These are phyloP conservation scores for Scophthalmus maximus DNA, from an alignment of 2,113 vertebrate species.

Conservation along the genomic window DNA sequence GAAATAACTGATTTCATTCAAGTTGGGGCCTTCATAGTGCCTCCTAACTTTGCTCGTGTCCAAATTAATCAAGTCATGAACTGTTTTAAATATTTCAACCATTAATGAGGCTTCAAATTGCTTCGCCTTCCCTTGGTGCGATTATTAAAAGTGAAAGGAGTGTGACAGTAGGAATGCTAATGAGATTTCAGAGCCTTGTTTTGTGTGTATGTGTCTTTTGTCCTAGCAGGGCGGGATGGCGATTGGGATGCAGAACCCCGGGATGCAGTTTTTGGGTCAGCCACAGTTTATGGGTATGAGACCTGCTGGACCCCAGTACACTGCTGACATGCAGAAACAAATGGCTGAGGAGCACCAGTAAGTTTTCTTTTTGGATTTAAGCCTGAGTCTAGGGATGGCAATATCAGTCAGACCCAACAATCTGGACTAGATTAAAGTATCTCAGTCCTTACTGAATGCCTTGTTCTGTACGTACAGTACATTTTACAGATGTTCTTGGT, in stretches of 20 bases:
- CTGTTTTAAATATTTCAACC: constrained; percentile 16
- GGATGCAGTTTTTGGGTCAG: constrained; percentile 93
- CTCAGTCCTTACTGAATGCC: too few species aligned
- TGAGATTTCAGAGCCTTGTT: background rate
- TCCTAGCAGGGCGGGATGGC: constrained; percentile 88
- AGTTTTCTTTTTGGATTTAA: too few species aligned
- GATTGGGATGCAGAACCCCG: constrained; percentile 89
- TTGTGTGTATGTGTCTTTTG: constrained; percentile 15
- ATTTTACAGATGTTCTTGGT: too few species aligned
- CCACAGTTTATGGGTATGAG: constrained; percentile 92
- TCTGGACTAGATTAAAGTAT: too few species aligned
- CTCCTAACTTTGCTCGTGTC: constrained; percentile 10
- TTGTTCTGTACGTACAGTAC: too few species aligned
- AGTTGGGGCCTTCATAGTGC: background rate
- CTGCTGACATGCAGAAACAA: constrained; percentile 94
- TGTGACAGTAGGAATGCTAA: constrained; percentile 5
- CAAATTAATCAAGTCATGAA: constrained; percentile 8
- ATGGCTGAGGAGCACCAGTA: constrained; percentile 98
- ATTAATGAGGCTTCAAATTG: constrained; percentile 12
- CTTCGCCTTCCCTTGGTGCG: constrained; percentile 9
- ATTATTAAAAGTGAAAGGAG: background rate
- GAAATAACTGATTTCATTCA: constrained; percentile 17
- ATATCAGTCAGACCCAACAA: too few species aligned
- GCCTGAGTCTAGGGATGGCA: too few species aligned
- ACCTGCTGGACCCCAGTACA: constrained; percentile 88